A percentile compares a stretch with the other conserved stretches of the same genome.
phyloP scores from a whole-genome alignment of 2,888 invertebrate species.

The Drosophila neoperkinsi region DNA sequence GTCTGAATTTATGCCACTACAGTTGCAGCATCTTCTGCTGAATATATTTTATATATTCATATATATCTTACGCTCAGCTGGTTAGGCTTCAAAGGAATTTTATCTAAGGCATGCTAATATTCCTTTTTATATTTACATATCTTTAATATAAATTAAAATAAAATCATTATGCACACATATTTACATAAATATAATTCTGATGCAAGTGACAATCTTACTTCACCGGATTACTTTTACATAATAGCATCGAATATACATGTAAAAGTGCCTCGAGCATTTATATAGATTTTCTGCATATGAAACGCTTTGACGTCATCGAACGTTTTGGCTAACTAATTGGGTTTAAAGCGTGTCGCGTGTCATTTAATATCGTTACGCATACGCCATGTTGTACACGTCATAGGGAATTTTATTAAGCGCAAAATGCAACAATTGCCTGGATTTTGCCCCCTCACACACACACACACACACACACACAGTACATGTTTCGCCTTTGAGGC shows the following conservation, averaged over 20 bases:
- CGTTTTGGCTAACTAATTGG: constrained; percentile 25
- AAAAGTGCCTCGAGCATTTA: not conserved
- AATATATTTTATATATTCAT: not conserved
- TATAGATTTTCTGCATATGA: not conserved
- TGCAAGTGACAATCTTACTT: not conserved
- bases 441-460: not conserved
- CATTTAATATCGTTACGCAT: constrained; percentile 53
- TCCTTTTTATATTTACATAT: not conserved
- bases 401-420: constrained; percentile 69
- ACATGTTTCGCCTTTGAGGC: constrained; percentile 40
- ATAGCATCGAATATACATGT: not conserved
- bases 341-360: constrained; percentile 18
- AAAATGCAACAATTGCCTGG: constrained; percentile 61
- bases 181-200: not conserved
- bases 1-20: not conserved
- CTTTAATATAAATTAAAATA: not conserved
- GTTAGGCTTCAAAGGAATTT: not conserved
- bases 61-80: not conserved
- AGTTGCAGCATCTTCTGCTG: not conserved
- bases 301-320: not conserved
- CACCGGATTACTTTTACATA: not conserved
- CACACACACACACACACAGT: constrained; percentile 1
- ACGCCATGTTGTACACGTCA: constrained; percentile 59
- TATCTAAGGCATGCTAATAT: not conserved
- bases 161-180: not conserved